A percentile compares a stretch with the other conserved stretches of the same genome.
These are phyloP conservation scores for Microctonus aethiopoides DNA, from an alignment of 2,888 invertebrate genomes.

Conservation along the genomic window DNA sequence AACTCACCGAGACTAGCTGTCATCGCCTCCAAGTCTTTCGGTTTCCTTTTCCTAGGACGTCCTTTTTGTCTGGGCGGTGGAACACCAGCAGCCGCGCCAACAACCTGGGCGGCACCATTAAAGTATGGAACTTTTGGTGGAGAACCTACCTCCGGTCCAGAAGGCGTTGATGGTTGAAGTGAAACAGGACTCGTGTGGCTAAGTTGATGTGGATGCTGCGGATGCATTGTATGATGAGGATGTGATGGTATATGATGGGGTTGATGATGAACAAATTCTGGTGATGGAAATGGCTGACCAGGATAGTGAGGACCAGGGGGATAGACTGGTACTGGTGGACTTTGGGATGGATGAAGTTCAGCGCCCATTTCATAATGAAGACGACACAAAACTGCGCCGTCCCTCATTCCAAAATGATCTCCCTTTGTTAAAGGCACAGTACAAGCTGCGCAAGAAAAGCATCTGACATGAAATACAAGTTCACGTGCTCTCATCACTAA, in stretches of 20 bases:
- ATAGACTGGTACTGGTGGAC: slow-evolving; percentile 64
- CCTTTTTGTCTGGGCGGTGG: slow-evolving; percentile 87
- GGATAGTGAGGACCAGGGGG: slow-evolving; percentile 67
- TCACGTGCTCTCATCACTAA: slow-evolving; percentile 95
- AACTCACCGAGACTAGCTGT: slow-evolving; percentile 85
- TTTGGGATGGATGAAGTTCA: slow-evolving; percentile 63
- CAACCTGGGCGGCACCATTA: slow-evolving; percentile 68
- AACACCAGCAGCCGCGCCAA: slow-evolving; percentile 69
- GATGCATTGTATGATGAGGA: slow-evolving; percentile 58
- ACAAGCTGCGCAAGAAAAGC: slow-evolving; percentile 93
- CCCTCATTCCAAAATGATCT: slow-evolving; percentile 93
- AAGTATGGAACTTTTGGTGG: slow-evolving; percentile 70
- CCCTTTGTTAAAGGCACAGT: slow-evolving; percentile 89
- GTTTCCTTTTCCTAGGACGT: slow-evolving; percentile 91
- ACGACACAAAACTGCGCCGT: slow-evolving; percentile 89
- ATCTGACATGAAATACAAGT: slow-evolving; percentile 92
- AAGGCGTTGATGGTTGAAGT: slow-evolving; percentile 72
- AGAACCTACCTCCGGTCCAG: slow-evolving; percentile 65
- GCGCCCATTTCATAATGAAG: slow-evolving; percentile 74
- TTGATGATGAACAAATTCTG: slow-evolving; percentile 67
- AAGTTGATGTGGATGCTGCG: slow-evolving; percentile 68
- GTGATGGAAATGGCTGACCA: slow-evolving; percentile 71
- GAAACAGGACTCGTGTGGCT: slow-evolving; percentile 66
- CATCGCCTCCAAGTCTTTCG: slow-evolving; percentile 88
- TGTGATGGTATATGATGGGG: slow-evolving; percentile 59